Conservation (phyloP, 35 echinoderm and acorn worm genomes). For the Diadema setosum region DNA sequence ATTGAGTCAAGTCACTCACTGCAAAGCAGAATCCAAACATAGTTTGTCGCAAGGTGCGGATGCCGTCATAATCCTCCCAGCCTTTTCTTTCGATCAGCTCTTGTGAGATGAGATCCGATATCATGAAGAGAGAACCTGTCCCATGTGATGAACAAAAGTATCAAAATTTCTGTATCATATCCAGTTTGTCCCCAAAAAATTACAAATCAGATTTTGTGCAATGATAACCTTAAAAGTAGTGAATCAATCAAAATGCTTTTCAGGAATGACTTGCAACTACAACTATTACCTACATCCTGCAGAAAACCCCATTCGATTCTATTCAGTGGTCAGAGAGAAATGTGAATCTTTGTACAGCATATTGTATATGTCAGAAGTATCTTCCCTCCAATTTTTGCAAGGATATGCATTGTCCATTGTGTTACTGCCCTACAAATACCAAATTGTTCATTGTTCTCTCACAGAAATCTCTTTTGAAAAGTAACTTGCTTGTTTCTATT, state of each 20-base stretch:
- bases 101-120: neutral
- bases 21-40: neutral
- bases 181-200: neutral
- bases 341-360: no score
- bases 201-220: neutral
- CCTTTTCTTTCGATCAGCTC: neutral
- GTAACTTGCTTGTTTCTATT: no score
- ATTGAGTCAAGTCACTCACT: neutral
- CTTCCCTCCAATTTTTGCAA: no score
- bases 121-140: neutral
- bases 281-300: neutral
- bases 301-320: neutral
- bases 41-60: neutral
- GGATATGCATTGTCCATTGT: no score
- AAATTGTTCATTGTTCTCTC: no score
- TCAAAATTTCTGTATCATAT: neutral
- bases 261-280: neutral
- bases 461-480: no score
- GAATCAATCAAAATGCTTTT: neutral
- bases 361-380: no score
- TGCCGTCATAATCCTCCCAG: neutral
- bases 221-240: neutral
- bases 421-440: no score
- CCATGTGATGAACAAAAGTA: neutral
- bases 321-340: no score